These are phyloP conservation scores for Drosophila parthenogenetica DNA, from an alignment of 2,888 invertebrate genomes.

Conservation along the genomic window DNA sequence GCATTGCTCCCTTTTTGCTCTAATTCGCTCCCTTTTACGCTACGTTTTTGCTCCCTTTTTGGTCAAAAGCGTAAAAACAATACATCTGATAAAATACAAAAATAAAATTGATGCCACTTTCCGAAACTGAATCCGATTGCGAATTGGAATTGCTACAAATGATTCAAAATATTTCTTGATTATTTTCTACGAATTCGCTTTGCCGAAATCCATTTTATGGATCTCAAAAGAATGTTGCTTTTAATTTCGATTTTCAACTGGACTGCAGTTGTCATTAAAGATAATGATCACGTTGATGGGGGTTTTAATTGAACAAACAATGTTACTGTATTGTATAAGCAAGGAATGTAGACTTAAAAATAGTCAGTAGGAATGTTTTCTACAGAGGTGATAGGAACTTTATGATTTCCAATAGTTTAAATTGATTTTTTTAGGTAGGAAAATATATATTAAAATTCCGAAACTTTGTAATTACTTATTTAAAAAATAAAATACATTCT, in stretches of 20 bases:
- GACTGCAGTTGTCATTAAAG: conserved; percentile 1
- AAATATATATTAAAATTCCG: too few species aligned
- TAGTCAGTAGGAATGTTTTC: too few species aligned
- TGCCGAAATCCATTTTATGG: conserved; percentile 63
- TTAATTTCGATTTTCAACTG: conserved; percentile 28
- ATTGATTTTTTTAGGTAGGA: neutral
- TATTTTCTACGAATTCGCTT: conserved; percentile 64
- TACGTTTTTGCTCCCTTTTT: conserved; percentile 42
- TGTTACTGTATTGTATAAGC: neutral
- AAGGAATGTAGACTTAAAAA: neutral
- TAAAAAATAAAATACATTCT: too few species aligned
- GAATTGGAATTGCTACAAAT: conserved; percentile 42
- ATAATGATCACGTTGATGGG: conserved; percentile 4
- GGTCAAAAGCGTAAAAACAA: conserved; percentile 37
- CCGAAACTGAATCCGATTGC: neutral
- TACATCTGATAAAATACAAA: conserved; percentile 59
- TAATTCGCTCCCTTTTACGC: conserved; percentile 33
- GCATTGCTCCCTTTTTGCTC: conserved; percentile 56
- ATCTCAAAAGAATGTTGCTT: conserved; percentile 49
- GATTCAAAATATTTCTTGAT: conserved; percentile 79
- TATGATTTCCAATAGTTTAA: neutral
- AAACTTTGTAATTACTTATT: too few species aligned
- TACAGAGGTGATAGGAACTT: neutral
- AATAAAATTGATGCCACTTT: conserved; percentile 59
- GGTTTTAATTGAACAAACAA: neutral